Conservation (phyloP, 2,797 vertebrate genomes). For the Tadarida brasiliensis region DNA sequence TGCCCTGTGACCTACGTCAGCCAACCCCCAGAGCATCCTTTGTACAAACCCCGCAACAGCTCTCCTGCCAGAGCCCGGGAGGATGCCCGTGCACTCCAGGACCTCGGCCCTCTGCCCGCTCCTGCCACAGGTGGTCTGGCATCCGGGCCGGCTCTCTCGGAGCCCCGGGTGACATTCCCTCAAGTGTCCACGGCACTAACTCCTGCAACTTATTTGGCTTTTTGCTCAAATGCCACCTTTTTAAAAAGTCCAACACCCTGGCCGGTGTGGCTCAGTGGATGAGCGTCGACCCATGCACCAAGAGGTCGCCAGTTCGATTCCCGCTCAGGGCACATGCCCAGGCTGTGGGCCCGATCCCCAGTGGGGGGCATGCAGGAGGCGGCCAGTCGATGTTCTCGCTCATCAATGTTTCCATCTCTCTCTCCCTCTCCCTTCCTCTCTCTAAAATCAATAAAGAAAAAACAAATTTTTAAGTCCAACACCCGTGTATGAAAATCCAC, state of each 20-base stretch:
- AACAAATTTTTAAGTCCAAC: no score
- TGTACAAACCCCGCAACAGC: not conserved
- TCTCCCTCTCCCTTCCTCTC: no score
- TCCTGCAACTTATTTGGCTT: not conserved
- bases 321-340: no score
- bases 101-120: accelerated
- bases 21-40: not conserved
- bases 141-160: not conserved
- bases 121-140: not conserved
- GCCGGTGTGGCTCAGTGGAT: no score
- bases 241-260: not conserved
- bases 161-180: not conserved
- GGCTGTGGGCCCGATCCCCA: no score
- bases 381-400: no score
- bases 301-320: no score
- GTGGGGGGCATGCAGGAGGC: no score
- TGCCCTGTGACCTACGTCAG: not conserved
- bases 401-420: no score
- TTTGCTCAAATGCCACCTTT: not conserved
- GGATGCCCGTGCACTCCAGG: not conserved
- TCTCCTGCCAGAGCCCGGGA: not conserved
- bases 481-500: not conserved
- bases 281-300: no score
- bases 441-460: no score
- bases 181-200: not conserved